Conservation (phyloP, 2,113 vertebrate genomes). For the Cyphomyrus plagiostoma region DNA sequence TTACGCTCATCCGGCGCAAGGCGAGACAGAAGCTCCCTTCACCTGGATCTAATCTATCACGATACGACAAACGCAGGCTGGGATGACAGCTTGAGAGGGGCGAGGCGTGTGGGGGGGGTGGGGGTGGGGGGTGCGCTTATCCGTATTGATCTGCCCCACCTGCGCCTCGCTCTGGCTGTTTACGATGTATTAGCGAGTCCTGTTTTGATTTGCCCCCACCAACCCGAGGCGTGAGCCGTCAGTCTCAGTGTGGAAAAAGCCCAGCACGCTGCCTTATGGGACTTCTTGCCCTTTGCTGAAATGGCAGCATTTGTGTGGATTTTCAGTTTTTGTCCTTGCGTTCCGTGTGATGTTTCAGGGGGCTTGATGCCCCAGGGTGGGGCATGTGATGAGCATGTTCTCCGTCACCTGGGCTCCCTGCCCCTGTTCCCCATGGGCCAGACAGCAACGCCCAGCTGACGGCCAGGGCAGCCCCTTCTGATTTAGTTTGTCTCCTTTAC, state of each 20-base stretch:
- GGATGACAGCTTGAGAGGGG: neutral
- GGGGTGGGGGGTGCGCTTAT: neutral
- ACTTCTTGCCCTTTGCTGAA: neutral
- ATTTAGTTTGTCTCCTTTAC: neutral
- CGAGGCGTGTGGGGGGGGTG: neutral
- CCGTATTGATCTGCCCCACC: neutral
- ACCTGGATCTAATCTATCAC: neutral
- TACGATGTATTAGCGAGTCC: neutral
- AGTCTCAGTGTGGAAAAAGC: neutral
- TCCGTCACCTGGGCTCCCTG: neutral
- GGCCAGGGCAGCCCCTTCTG: neutral
- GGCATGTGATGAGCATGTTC: neutral
- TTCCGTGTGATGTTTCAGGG: neutral
- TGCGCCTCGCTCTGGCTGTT: neutral
- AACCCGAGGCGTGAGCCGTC: neutral
- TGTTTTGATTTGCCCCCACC: neutral
- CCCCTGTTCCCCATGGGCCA: neutral
- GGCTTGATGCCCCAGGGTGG: neutral
- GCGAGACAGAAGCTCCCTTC: neutral
- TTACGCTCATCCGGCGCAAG: constrained; percentile 11
- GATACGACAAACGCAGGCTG: neutral
- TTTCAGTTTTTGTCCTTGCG: neutral
- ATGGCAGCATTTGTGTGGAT: neutral
- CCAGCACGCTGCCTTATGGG: neutral
- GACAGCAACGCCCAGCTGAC: neutral